Conservation (phyloP, 2,888 invertebrate species). For the Erpobdella octoculata region DNA sequence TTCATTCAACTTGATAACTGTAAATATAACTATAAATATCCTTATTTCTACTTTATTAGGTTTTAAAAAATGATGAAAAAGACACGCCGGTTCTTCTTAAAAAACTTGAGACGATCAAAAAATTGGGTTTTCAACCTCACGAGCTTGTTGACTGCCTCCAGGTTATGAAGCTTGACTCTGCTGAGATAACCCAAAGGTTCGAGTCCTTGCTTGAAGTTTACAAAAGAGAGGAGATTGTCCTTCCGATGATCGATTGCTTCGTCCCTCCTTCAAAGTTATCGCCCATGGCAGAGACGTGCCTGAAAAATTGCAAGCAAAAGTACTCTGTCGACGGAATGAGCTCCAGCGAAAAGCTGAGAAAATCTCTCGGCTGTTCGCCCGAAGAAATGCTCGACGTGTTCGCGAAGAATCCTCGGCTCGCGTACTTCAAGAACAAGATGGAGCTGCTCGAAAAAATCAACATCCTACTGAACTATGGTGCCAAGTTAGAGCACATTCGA, state of each 20-base stretch:
- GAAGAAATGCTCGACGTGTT: slow-evolving; percentile 24
- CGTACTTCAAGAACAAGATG: neutral
- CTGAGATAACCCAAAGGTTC: neutral
- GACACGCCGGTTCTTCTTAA: too few relatives aligned
- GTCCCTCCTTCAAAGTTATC: neutral
- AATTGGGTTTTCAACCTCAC: slow-evolving; percentile 17
- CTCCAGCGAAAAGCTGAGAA: slow-evolving; percentile 1
- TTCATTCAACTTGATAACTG: too few relatives aligned
- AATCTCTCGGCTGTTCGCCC: neutral
- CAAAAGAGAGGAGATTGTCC: neutral
- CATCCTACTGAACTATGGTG: slow-evolving; percentile 7
- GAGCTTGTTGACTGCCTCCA: slow-evolving; percentile 21
- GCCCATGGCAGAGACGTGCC: too few relatives aligned
- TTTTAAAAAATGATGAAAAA: too few relatives aligned
- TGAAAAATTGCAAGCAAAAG: neutral
- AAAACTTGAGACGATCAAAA: neutral
- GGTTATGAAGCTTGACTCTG: neutral
- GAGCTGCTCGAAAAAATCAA: slow-evolving; percentile 20
- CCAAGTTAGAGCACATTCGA: slow-evolving; percentile 2
- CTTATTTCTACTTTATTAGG: too few relatives aligned
- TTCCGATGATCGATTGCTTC: neutral
- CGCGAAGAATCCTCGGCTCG: slow-evolving; percentile 8
- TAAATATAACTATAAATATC: too few relatives aligned
- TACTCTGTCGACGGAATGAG: neutral
- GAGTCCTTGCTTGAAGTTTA: neutral